These are phyloP conservation scores for Troides aeacus DNA, from an alignment of 2,888 invertebrate species.

Conservation along the genomic window DNA sequence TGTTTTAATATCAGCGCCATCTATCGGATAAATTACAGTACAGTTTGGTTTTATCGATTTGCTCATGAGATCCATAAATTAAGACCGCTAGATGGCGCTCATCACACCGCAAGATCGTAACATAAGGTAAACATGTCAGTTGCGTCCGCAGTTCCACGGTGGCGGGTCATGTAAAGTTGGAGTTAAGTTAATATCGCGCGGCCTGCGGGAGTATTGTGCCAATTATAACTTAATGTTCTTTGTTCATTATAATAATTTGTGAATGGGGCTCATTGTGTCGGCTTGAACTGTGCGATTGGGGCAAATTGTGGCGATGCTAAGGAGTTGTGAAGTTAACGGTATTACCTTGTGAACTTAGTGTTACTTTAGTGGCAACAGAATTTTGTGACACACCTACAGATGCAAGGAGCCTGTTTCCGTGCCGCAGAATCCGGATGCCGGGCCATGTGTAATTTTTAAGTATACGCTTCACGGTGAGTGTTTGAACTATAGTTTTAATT, in stretches of 20 bases:
- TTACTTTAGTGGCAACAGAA: conserved; percentile 50
- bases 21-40: too few relatives aligned
- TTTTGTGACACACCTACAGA: conserved; percentile 63
- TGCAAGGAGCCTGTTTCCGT: conserved; percentile 52
- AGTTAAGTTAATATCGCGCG: conserved; percentile 18
- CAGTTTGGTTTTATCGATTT: too few relatives aligned
- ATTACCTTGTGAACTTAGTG: conserved; percentile 58
- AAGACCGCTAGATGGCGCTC: too few relatives aligned
- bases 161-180: conserved; percentile 42
- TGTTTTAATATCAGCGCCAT: too few relatives aligned
- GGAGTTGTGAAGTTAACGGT: conserved; percentile 59
- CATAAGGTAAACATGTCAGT: conserved; percentile 54
- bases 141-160: conserved; percentile 53
- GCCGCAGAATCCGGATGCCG: conserved; percentile 48
- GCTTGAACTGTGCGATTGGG: conserved; percentile 6
- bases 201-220: conserved; percentile 15
- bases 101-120: too few relatives aligned
- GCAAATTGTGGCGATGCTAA: conserved; percentile 38
- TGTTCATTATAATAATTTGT: conserved; percentile 17
- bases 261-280: conserved; percentile 20
- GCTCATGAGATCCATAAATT: too few relatives aligned
- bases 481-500: conserved; percentile 5
- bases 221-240: conserved; percentile 23
- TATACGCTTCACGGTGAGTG: conserved; percentile 35
- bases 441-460: conserved; percentile 57